Evolutionary conservation across 2,888 invertebrate genomes (phyloP), one percentile per base, ranked within the genome.

Genomic region (Gnatocerus cornutus): DNA sequence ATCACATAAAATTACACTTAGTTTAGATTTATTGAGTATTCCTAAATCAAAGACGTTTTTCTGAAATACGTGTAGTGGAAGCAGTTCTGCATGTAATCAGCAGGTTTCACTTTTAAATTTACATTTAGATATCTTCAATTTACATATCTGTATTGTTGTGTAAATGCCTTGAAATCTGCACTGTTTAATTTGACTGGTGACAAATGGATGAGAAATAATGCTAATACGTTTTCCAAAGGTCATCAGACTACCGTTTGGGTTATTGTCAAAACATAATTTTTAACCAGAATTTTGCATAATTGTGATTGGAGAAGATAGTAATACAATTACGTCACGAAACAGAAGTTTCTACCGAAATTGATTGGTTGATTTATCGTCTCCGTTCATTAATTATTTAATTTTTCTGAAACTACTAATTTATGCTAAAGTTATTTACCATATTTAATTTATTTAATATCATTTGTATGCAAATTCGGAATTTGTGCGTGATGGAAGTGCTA

Each of bases 101-200:
- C 48, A 27, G 27, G 48, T 48, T 48, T 48, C 48, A 21, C 48
- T 48, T 48, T 48, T 48, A 48, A 21, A 48, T 48, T 48, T 48
- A 48, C 48, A 48, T 48, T 48, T 48, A 48, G 48, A 48, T 48
- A 21, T 27, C 21, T 27, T 29, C n/a, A 27, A 48, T 48, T 48
- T 48, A 29, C 48, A 48, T 48, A 48, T 48, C 48, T 48, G 16
- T 48, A 48, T 48, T 48, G 48, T 48, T 48, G 48, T 48, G 48
- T 10, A 37, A 37, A 37, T 37, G 37, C n/a, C 7, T 37, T 37
- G 37, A 48, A 48, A 48, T 48, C 48, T 27, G 48, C 48, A 21
- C 14, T 21, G 27, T 48, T 48, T 48, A 48, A 48, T 21, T 48
- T 48, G 37, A 37, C 8, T 37, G 37, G n/a, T n/a, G 8, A 37